Evolutionary conservation across 2,888 invertebrate genomes (phyloP).

Genomic region (Mimas tiliae): DNA sequence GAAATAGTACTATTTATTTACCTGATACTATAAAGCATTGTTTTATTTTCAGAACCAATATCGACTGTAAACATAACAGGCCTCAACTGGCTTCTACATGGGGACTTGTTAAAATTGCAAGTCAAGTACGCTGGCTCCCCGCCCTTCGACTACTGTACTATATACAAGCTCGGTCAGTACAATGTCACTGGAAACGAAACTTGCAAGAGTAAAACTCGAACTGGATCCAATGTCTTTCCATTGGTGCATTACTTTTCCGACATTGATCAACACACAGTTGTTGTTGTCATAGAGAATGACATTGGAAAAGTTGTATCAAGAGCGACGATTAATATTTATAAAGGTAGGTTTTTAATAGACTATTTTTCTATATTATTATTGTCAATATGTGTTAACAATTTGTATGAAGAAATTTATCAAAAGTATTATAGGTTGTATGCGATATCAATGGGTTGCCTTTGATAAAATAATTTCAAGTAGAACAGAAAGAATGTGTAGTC

Average conservation of each 20-base stretch:
- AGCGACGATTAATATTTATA: constrained; percentile 92
- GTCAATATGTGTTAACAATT: background rate
- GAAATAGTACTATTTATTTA: background rate
- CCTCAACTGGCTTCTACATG: constrained; percentile 92
- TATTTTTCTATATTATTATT: background rate
- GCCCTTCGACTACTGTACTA: constrained; percentile 89
- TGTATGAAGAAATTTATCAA: background rate
- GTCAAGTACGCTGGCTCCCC: constrained; percentile 90
- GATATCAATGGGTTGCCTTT: no score
- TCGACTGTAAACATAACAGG: constrained; percentile 88
- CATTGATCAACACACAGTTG: constrained; percentile 89
- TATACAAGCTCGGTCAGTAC: constrained; percentile 86
- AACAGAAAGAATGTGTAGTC: no score
- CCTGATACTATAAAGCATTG: background rate
- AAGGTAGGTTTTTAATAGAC: constrained; percentile 84
- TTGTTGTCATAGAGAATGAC: constrained; percentile 91
- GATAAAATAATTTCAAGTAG: no score
- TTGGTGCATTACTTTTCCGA: constrained; percentile 88
- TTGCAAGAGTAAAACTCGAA: constrained; percentile 74
- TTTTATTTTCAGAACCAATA: constrained; percentile 87
- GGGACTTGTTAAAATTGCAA: constrained; percentile 89
- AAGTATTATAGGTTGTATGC: no score
- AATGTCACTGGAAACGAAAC: constrained; percentile 92
- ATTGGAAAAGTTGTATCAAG: constrained; percentile 88
- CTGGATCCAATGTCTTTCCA: constrained; percentile 85